Percentiles rank a stretch among this genome's conserved stretches.
phyloP scores from a whole-genome alignment of 2,113 vertebrate species.

The Malaclemys terrapin region DNA sequence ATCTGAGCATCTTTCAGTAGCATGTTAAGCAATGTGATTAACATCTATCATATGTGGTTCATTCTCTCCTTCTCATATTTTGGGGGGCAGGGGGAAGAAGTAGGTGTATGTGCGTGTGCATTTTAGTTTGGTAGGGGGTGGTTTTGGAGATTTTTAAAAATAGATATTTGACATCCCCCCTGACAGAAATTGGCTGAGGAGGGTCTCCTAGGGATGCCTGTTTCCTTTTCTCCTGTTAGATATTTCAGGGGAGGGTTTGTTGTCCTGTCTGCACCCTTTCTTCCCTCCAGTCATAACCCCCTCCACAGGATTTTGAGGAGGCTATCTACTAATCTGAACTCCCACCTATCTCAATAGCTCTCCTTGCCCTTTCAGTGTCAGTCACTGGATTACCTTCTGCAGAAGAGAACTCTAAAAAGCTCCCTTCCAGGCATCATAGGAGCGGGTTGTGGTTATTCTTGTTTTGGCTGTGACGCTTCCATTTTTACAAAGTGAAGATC shows the following conservation, averaged over 20 bases:
- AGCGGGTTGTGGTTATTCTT: not conserved
- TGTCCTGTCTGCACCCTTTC: not conserved
- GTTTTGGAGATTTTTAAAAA: not conserved
- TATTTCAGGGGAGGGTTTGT: not conserved
- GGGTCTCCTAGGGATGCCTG: not conserved
- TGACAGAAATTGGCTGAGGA: not conserved
- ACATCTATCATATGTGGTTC: not conserved
- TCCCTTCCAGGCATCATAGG: not conserved
- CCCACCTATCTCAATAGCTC: not conserved
- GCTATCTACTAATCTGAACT: not conserved
- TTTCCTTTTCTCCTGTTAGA: not conserved
- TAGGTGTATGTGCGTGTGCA: not conserved
- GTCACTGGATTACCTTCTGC: not conserved
- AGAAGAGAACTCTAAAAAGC: not conserved
- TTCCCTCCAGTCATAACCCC: not conserved
- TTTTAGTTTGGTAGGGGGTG: not conserved
- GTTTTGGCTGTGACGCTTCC: not conserved
- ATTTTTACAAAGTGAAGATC: slow-evolving; percentile 13
- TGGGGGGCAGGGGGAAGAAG: not conserved
- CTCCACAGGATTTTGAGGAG: not conserved
- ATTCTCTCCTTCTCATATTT: not conserved
- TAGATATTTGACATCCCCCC: not conserved
- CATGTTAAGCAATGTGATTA: not conserved
- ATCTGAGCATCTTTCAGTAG: not conserved
- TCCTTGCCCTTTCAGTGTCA: not conserved